Base-by-base conservation (phyloP, 2,888 invertebrate species). In the Plagodis dolabraria region DNA sequence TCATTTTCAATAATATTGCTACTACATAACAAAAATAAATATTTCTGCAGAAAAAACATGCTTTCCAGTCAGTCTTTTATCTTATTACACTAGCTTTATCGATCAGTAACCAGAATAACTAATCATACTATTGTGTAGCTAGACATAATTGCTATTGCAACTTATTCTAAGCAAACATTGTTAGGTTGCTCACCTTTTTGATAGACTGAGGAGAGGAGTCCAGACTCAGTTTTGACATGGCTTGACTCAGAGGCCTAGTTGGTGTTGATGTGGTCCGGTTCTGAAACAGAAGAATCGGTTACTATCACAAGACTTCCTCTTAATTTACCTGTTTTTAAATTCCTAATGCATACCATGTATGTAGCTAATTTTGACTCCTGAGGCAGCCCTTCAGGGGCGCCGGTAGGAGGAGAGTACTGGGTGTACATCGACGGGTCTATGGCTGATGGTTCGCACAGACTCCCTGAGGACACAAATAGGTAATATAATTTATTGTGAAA, bases 321-420 rank as follows among this genome's bases (percentile, higher is more conserved):
- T 22, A 22, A 22, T 22, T 22, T 22, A 22, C 22, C 22, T 22
- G 22, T 22, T 22, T 22, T 2, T 22, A 22, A 22, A 22, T 22
- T 22, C 4, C 54, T 40, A 33, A 7, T 40, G 44, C 76, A 71
- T 72, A 97, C 97, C 96, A 97, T 96, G 83, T 97, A 97, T 64
- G 96, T 96, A 62, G 96, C 96, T 82, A 97, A 92, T 89, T 97
- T 97, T 63, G 97, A 97, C 89, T 97, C 97, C 86, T 96, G 95
- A 49, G 97, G 97, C 76, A 97, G 94, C 77, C 96, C 96, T 90
- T 95, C 94, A 58, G 95, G 93, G 64, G 95, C 94, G 77, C 96
- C 96, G 91, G 95, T 94, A 59, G 95, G 93, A 65, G 95, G 94
- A 63, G 95, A 93, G 83, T 95, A 95, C 65, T 93, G 92, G 78